Conservation (phyloP, 2,113 vertebrate genomes). For the Myotis yumanensis region DNA sequence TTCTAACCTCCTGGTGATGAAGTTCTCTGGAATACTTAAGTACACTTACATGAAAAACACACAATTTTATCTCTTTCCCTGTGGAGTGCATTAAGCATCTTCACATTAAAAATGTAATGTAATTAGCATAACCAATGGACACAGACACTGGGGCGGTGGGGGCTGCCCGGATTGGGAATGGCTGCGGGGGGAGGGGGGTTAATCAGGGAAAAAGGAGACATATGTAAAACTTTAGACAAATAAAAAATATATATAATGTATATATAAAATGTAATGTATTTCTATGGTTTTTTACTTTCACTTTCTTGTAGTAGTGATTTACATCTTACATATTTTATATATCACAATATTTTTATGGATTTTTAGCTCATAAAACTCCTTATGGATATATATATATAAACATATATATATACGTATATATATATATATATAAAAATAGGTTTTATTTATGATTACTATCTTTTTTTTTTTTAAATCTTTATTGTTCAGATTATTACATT, state of each 20-base stretch:
- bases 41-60: constrained; percentile 37
- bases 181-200: too few relatives aligned
- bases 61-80: not conserved
- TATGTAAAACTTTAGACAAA: too few relatives aligned
- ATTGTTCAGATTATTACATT: too few relatives aligned
- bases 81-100: not conserved
- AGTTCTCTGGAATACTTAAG: constrained; percentile 53
- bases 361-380: constrained; percentile 36
- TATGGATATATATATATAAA: not conserved
- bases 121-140: too few relatives aligned
- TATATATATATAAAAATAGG: not conserved
- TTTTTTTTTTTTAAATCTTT: too few relatives aligned
- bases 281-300: constrained; percentile 45
- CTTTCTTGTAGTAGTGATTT: not conserved
- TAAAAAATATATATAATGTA: too few relatives aligned
- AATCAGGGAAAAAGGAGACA: too few relatives aligned
- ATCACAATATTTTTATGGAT: not conserved
- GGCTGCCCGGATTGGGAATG: too few relatives aligned
- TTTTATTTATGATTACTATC: constrained; percentile 25
- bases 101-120: constrained; percentile 51
- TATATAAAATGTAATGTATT: not conserved
- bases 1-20: constrained; percentile 40
- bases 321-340: constrained; percentile 39
- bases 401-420: too few relatives aligned
- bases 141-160: too few relatives aligned